A percentile compares a stretch with the other conserved stretches of the same genome.
Evolutionary conservation across 92 coral and sea anemone species (phyloP).

Genomic region (Nematostella vectensis): DNA sequence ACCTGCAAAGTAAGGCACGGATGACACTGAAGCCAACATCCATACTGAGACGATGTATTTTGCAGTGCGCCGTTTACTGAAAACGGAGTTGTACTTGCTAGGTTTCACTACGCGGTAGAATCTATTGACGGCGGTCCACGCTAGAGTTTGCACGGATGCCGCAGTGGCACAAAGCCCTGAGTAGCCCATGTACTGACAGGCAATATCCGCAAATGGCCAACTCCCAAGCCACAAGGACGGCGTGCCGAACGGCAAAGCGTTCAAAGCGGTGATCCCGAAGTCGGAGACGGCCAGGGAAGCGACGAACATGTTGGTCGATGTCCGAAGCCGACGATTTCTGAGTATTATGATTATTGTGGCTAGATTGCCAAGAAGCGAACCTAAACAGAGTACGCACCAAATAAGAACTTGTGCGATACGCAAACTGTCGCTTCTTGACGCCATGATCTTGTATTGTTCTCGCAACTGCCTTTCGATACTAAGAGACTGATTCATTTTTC

Average conservation of each 20-base stretch:
- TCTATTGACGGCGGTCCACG: slow-evolving; percentile 35
- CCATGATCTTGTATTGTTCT: background rate
- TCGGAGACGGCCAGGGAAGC: slow-evolving; percentile 40
- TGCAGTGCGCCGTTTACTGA: slow-evolving; percentile 6
- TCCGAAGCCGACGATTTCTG: slow-evolving; percentile 16
- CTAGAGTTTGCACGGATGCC: slow-evolving; percentile 34
- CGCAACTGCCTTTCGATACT: background rate
- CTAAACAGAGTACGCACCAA: background rate
- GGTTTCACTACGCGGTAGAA: slow-evolving; percentile 31
- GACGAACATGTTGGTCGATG: slow-evolving; percentile 19
- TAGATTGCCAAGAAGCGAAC: slow-evolving; percentile 13
- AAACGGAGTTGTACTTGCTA: slow-evolving; percentile 14
- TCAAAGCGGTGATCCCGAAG: slow-evolving; percentile 10
- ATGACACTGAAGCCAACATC: slow-evolving; percentile 9
- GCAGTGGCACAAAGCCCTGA: slow-evolving; percentile 1
- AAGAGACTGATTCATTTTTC: background rate
- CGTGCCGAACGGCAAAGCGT: slow-evolving; percentile 10
- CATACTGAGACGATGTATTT: slow-evolving; percentile 13
- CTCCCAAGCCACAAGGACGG: slow-evolving; percentile 1
- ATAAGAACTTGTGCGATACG: background rate
- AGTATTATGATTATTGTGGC: slow-evolving; percentile 8
- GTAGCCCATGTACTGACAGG: slow-evolving; percentile 36
- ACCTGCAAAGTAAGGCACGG: slow-evolving; percentile 24
- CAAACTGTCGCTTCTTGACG: background rate
- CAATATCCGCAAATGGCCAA: slow-evolving; percentile 25